Conservation (phyloP, 2,797 vertebrate species). For the Peromyscus aztecus region DNA sequence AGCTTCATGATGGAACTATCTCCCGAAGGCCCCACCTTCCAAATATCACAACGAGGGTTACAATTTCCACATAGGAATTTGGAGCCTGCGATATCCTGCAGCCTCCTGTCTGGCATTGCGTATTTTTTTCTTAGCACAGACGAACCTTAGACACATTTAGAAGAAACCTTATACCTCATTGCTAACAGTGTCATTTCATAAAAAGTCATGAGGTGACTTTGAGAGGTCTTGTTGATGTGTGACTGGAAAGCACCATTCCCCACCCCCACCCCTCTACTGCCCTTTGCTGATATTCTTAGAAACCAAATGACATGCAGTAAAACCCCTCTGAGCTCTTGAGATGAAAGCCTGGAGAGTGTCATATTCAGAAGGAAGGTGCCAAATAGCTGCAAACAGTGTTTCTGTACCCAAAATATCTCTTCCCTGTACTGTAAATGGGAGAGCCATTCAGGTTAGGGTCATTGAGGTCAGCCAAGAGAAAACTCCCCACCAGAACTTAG, state of each 20-base stretch:
- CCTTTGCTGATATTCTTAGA: slow-evolving; percentile 5
- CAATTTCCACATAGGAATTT: background rate
- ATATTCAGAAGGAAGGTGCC: background rate
- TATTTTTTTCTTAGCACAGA: background rate
- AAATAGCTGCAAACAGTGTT: background rate
- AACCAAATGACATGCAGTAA: background rate
- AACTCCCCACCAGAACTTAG: background rate
- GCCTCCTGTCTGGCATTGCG: background rate
- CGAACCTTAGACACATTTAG: background rate
- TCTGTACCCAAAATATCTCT: background rate
- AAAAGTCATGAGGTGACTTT: background rate
- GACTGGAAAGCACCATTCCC: background rate
- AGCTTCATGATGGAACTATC: background rate
- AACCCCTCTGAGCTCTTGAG: background rate
- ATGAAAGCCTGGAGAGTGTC: background rate
- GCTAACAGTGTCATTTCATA: background rate
- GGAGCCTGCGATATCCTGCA: too few relatives aligned
- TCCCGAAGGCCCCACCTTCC: background rate
- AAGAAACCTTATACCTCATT: background rate
- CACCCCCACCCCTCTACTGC: fast-evolving
- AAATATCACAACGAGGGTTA: background rate
- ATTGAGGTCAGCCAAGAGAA: background rate
- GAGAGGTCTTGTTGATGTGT: background rate
- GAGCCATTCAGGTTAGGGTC: background rate
- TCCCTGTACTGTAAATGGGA: background rate